A percentile compares a stretch with the other conserved stretches of the same genome.
phyloP scores from a whole-genome alignment of 2,888 invertebrate genomes.

The Willowsia nigromaculata region DNA sequence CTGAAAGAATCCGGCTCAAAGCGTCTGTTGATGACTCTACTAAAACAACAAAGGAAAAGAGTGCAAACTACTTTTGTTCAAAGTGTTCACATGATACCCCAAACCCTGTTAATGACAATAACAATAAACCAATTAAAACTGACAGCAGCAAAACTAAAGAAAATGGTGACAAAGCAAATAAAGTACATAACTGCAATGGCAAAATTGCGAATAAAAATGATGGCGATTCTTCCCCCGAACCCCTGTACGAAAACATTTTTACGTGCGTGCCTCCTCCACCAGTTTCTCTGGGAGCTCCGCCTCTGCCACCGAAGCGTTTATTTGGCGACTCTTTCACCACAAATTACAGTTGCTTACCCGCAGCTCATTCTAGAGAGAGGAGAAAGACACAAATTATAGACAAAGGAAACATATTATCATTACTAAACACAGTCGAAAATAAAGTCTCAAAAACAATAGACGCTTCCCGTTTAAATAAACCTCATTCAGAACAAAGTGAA shows the following conservation, averaged over 20 bases:
- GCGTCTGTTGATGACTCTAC: slow-evolving; percentile 52
- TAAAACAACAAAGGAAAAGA: slow-evolving; percentile 38
- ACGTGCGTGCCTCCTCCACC: slow-evolving; percentile 55
- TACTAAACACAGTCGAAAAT: background rate
- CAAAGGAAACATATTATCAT: background rate
- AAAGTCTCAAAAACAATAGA: slow-evolving; percentile 14
- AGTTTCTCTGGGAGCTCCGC: slow-evolving; percentile 64
- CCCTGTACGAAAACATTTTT: slow-evolving; percentile 64
- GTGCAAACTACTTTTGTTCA: slow-evolving; percentile 64
- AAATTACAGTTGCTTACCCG: slow-evolving; percentile 68
- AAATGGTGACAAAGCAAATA: slow-evolving; percentile 4
- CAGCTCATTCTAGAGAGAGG: slow-evolving; percentile 19
- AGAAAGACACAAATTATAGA: slow-evolving; percentile 31
- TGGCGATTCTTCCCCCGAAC: slow-evolving; percentile 53
- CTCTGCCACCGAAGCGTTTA: slow-evolving; percentile 64
- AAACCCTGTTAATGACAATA: background rate
- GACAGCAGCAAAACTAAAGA: slow-evolving; percentile 28
- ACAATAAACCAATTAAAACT: slow-evolving; percentile 50
- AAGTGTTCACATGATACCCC: slow-evolving; percentile 64
- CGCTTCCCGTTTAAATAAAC: background rate
- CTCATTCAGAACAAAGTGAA: background rate
- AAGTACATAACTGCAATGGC: slow-evolving; percentile 18
- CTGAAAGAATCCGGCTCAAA: slow-evolving; percentile 56
- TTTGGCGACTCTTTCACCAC: slow-evolving; percentile 69
- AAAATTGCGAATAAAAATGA: background rate